Percentiles rank a stretch among this genome's conserved stretches.
These are phyloP conservation scores for Ceyx cyanopectus DNA, from an alignment of 2,113 vertebrate genomes.

Conservation along the genomic window DNA sequence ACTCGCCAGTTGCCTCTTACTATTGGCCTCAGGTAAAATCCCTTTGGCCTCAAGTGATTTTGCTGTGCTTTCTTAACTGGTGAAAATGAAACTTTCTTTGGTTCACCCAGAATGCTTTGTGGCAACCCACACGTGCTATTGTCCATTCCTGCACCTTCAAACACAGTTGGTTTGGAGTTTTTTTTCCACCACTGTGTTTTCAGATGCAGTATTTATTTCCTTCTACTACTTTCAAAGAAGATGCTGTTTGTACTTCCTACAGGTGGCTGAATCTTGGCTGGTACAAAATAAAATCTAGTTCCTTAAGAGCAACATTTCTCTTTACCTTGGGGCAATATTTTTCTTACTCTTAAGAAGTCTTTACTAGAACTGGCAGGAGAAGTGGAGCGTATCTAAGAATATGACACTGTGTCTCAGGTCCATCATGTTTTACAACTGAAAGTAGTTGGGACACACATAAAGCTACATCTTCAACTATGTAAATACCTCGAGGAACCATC, in stretches of 20 bases:
- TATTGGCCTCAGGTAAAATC: neutral
- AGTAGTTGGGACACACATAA: constrained; percentile 67
- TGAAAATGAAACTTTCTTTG: constrained; percentile 12
- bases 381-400: constrained; percentile 51
- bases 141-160: neutral
- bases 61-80: neutral
- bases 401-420: constrained; percentile 59
- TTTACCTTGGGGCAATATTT: constrained; percentile 56
- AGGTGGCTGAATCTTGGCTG: constrained; percentile 43
- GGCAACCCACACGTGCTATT: neutral
- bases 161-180: neutral
- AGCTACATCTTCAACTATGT: constrained; percentile 47
- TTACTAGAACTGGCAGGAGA: constrained; percentile 59
- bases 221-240: constrained; percentile 30
- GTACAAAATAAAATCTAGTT: constrained; percentile 36
- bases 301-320: constrained; percentile 47
- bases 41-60: neutral
- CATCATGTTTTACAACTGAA: constrained; percentile 60
- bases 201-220: neutral
- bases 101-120: neutral
- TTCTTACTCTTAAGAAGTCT: constrained; percentile 38
- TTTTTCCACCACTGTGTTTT: constrained; percentile 12
- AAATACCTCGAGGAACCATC: constrained; percentile 47
- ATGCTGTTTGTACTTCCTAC: constrained; percentile 20
- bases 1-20: neutral